phyloP scores from a whole-genome alignment of 1,140 invertebrate species.

The Papilio aristodemus region DNA sequence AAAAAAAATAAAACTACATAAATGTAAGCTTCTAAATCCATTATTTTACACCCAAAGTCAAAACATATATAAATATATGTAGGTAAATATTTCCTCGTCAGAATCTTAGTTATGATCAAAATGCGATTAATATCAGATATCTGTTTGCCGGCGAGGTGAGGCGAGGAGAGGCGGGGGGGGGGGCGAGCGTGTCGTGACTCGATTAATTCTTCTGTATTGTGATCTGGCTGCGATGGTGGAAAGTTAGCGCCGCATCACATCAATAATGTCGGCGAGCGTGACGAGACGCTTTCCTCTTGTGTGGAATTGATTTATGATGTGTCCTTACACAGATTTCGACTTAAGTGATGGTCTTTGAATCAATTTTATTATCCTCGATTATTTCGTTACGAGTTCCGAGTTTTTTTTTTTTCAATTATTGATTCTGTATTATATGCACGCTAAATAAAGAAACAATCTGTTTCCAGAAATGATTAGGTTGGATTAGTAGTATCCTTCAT shows the following conservation, averaged over 20 bases:
- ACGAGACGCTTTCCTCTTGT: conserved; percentile 1
- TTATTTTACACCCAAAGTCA: too few species aligned
- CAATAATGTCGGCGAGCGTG: conserved; percentile 1
- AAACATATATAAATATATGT: too few species aligned
- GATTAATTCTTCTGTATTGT: neutral
- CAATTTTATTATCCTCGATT: neutral
- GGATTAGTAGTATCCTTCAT: too few species aligned
- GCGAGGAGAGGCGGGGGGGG: too few species aligned
- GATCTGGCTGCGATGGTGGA: too few species aligned
- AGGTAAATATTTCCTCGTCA: neutral
- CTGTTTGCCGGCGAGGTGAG: neutral
- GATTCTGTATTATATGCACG: neutral
- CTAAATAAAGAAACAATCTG: neutral
- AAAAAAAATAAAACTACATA: too few species aligned
- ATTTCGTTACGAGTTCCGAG: neutral
- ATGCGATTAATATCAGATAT: conserved; percentile 7
- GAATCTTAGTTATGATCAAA: neutral
- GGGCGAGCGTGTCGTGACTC: conserved; percentile 11
- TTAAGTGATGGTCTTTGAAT: conserved; percentile 17
- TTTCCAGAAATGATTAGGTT: too few species aligned
- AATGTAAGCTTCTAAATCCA: too few species aligned
- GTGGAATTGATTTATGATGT: conserved; percentile 14
- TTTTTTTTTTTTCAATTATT: neutral
- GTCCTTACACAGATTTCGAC: conserved; percentile 10
- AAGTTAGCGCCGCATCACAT: conserved; percentile 1